These are phyloP conservation scores for Notothenia coriiceps DNA, from an alignment of 2,113 vertebrate species.

Conservation along the genomic window DNA sequence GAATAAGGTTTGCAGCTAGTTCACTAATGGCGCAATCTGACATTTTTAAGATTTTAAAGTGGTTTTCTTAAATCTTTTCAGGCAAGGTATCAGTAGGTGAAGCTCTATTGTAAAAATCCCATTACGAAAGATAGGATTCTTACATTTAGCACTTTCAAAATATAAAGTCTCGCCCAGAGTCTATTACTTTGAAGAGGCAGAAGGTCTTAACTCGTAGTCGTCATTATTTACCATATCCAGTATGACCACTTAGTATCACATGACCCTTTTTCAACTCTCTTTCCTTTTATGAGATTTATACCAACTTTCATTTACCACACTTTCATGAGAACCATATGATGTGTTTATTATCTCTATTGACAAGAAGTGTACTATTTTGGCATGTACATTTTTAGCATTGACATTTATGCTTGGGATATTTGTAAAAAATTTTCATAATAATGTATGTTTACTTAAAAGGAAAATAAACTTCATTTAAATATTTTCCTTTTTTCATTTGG, in stretches of 20 bases:
- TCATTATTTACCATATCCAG: neutral
- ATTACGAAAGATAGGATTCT: constrained; percentile 2
- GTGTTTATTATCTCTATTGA: neutral
- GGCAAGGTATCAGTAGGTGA: neutral
- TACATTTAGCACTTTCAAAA: neutral
- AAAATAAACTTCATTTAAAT: neutral
- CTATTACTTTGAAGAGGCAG: constrained; percentile 1
- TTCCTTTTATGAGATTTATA: neutral
- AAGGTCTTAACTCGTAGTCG: neutral
- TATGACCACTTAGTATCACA: neutral
- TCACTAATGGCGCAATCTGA: constrained; percentile 23
- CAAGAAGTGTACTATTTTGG: too few species aligned
- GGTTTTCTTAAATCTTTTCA: constrained; percentile 2
- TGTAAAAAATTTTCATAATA: neutral
- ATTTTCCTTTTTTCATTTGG: neutral
- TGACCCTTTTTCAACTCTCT: too few species aligned
- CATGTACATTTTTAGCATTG: too few species aligned
- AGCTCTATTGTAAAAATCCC: neutral
- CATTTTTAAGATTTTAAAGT: neutral
- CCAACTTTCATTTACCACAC: neutral
- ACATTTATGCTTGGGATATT: neutral
- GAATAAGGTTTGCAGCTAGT: neutral
- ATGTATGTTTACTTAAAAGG: neutral
- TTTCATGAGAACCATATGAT: neutral
- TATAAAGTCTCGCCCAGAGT: neutral